A percentile compares a stretch with the other conserved stretches of the same genome.
These are phyloP conservation scores for Burhinus oedicnemus DNA, from an alignment of 2,113 vertebrate genomes.

Conservation along the genomic window DNA sequence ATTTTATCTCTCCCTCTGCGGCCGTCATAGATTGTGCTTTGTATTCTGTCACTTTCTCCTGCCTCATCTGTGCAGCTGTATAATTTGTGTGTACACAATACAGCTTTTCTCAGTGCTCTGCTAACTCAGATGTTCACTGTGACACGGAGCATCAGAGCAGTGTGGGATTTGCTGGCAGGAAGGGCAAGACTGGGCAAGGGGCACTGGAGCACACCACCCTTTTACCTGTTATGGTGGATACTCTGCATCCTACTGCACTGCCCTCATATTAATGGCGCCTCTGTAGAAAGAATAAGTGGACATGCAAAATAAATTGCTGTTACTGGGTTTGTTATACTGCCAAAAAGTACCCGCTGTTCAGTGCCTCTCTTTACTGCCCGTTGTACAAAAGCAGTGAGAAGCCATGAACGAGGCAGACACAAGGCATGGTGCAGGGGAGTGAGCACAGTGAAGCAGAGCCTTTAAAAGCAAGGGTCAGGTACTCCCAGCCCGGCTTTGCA, in stretches of 20 bases:
- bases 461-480: not conserved
- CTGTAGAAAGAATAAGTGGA: not conserved
- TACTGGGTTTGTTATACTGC: not conserved
- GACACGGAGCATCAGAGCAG: fast-evolving
- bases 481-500: not conserved
- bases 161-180: not conserved
- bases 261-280: not conserved
- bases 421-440: not conserved
- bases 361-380: fast-evolving
- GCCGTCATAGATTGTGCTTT: not conserved
- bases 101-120: not conserved
- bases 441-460: not conserved
- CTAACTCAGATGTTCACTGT: not conserved
- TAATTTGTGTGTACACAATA: not conserved
- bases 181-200: not conserved
- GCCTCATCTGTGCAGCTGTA: not conserved
- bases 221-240: not conserved
- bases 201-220: fast-evolving
- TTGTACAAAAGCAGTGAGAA: not conserved
- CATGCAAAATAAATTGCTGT: not conserved
- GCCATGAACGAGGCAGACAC: not conserved
- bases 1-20: not conserved
- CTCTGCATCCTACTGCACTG: not conserved
- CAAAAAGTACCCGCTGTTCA: not conserved
- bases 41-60: not conserved